phyloP scores from a whole-genome alignment of 2,113 vertebrate genomes.

The Martes martes region DNA sequence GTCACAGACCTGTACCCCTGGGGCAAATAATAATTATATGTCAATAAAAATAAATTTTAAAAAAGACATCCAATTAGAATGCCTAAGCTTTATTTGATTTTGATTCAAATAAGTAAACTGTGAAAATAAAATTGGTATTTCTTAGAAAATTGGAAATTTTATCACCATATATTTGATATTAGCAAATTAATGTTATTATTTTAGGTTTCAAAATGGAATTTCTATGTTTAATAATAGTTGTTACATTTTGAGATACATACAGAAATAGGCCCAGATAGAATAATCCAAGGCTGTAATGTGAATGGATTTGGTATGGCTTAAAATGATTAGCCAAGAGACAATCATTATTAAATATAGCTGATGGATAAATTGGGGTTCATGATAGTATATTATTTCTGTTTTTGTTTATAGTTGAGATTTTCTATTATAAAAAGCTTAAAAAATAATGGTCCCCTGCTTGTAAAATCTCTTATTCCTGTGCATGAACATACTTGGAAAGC shows the following conservation, averaged over 20 bases:
- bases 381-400: neutral
- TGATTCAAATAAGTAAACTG: neutral
- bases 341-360: neutral
- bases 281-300: neutral
- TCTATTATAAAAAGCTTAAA: neutral
- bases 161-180: neutral
- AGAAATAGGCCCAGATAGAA: neutral
- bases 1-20: no score
- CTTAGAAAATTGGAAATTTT: neutral
- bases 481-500: neutral
- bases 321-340: neutral
- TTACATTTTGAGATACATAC: neutral
- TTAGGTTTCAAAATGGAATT: neutral
- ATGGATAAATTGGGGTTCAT: neutral
- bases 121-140: neutral
- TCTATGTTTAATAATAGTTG: neutral
- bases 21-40: no score
- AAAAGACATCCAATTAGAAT: neutral
- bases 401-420: neutral
- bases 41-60: no score
- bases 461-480: neutral
- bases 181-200: neutral
- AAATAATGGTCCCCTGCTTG: neutral
- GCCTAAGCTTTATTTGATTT: neutral
- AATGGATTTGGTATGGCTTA: neutral